Evolutionary conservation across 2,797 vertebrate species (phyloP), one percentile per base, ranked within the genome.

Genomic region (Myotis findleyi): DNA sequence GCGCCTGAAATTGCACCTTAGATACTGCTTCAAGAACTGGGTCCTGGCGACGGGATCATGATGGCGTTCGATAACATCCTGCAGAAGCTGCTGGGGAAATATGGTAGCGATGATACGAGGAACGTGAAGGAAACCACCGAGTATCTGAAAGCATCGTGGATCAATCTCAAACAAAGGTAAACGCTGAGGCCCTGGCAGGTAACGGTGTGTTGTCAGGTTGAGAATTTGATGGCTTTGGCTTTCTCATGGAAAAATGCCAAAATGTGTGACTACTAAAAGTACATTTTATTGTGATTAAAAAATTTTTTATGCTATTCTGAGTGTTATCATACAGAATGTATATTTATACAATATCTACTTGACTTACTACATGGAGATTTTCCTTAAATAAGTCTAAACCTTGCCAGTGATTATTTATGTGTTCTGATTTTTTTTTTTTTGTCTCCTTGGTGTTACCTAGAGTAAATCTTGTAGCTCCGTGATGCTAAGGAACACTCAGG

Each of bases 111-210:
- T 79, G 99, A 99, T 97, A 99, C 99, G 1, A 98, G 99, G 95
- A 99, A 98, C 83, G 99, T 99, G 97, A 99, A 99, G 95, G 99
- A 99, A 98, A 99, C 99, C 94, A 98, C 98, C 0, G 99, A 99
- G 66, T 98, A 99, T 91, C 98, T 99, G 96, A 99, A 98, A 87
- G 98, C 98, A 0, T 98, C 98, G 8, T 99, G 99, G 99, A 97
- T 99, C 97, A 98, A 98, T 97, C 98, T 99, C 94, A 99, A 99
- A 96, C 99, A 99, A 97, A 99, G 99, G 99, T 99, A 98, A 97
- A 97, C 23, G 47, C 14, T 9, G 69, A 68, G 11, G 6, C 49
- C 88, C 83, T 20, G 30, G 20, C n/a, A 8, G 36, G 14, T 47
- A 8, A 27, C 6, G 47, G 17, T 3, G 0, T 2, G 6, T 36